These are phyloP conservation scores for Lasioglossum malachurum DNA, from an alignment of 2,888 invertebrate genomes.

Conservation along the genomic window DNA sequence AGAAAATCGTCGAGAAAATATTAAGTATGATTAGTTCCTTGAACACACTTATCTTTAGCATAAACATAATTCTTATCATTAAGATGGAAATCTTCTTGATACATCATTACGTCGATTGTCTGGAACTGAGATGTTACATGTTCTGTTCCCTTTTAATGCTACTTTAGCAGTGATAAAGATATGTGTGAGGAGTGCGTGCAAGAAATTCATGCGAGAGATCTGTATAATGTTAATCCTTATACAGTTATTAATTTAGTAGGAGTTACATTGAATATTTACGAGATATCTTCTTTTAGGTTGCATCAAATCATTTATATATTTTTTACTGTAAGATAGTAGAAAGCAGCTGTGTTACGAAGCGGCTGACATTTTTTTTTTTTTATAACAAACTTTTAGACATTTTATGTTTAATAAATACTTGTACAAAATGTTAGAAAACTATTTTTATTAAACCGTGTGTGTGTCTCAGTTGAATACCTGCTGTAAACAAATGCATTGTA, in stretches of 20 bases:
- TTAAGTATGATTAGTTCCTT: background rate
- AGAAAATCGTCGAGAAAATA: background rate
- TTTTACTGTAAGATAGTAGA: constrained; percentile 55
- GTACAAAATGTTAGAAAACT: constrained; percentile 54
- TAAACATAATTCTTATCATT: background rate
- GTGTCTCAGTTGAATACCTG: constrained; percentile 37
- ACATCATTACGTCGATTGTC: background rate
- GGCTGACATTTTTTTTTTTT: constrained; percentile 33
- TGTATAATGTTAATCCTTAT: constrained; percentile 48
- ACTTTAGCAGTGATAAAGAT: constrained; percentile 25
- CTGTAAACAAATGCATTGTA: constrained; percentile 55
- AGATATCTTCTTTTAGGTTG: constrained; percentile 43
- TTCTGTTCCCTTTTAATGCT: background rate
- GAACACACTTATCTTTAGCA: background rate
- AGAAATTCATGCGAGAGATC: constrained; percentile 42
- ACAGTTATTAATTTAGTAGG: constrained; percentile 47
- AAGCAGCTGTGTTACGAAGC: constrained; percentile 27
- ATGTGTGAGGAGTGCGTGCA: constrained; percentile 48
- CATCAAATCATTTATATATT: constrained; percentile 53
- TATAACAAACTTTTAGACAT: constrained; percentile 48
- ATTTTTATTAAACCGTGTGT: constrained; percentile 46
- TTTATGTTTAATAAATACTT: constrained; percentile 53
- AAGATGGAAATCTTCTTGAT: background rate
- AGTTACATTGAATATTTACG: constrained; percentile 43
- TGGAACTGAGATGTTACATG: background rate